Evolutionary conservation across 2,888 invertebrate species (phyloP), one percentile per base, ranked within the genome.

Genomic region (Oscheius sp.): DNA sequence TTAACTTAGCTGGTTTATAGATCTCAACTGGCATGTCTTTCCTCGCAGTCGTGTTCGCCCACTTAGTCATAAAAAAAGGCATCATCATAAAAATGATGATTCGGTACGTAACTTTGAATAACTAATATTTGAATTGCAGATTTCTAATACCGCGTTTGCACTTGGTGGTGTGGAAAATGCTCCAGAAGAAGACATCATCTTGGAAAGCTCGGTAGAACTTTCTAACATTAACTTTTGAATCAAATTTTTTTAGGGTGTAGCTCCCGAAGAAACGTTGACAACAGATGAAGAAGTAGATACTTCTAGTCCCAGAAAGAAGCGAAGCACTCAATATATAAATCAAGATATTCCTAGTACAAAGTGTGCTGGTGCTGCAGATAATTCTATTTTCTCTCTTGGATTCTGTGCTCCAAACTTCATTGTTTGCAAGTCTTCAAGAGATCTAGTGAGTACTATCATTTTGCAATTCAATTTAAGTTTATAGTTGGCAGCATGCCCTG

Each of bases 391-490:
- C 29, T 72, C 71, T 3, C 68, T 77, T n/a, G 79, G 79, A 45
- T 46, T 71, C 12, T 79, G 79, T 52, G 70, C 70, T 58, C 68
- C 70, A 52, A 71, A 79, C 53, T 79, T 79, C 63, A 66, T 77
- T 45, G 74, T 74, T 50, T 79, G 79, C 48, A 71, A 70, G 15
- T 68, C 63, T 8, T 69, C 71, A 8, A 27, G 67, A 39, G 73
- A 74, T 53, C 31, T 75, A 46, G 73, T 79, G 53, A 57, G 64
- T 64, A 53, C 33, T 42, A n/a, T n/a, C n/a, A n/a, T n/a, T n/a
- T n/a, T n/a, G n/a, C n/a, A 15, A 42, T 10, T 45, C 10, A 25
- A 10, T 20, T 27, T 27, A 4, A 45, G 29, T 17, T 58, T 65
- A 50, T 33, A 73, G 73, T 33, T 45, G 6, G 77, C 77, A 10